Base-by-base conservation (phyloP, 2,888 invertebrate species). In the Dinocampus coccinellae region DNA sequence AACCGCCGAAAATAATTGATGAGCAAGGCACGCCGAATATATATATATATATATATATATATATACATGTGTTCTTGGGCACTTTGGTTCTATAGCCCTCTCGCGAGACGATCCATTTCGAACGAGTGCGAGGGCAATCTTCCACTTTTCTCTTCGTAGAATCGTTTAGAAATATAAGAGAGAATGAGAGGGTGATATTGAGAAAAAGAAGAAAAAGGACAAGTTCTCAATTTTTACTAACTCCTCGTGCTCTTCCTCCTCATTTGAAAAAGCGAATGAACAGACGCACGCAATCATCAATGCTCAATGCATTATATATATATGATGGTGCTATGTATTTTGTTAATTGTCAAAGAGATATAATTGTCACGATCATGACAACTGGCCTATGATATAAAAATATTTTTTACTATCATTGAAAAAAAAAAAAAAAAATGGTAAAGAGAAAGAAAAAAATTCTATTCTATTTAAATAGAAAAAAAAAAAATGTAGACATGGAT, bases 81-180 rank as follows among this genome's bases (percentile, higher is more conserved):
- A 39, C 66, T 70, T 57, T 65, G 13, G 62, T 24, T 64, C 58
- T 47, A 60, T 36, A 64, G 52, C 68, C 47, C 52, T 55, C 53
- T 57, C 63, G 70, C 66, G 69, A 69, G 61, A 75, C 75, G 77
- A 76, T 77, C 75, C 77, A 76, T 77, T 76, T 77, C 72, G 72
- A 77, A 77, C 76, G 74, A 77, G 75, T 73, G 74, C 73, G 75
- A 77, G 68, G 75, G 70, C 74, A 76, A 77, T 77, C 78, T 77
- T 77, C 76, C 76, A 77, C 77, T 76, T 77, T 77, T 77, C 77
- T 74, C 76, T 77, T 77, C 78, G 77, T 75, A 76, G 78, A 76
- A 77, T 75, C 77, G 77, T 75, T 76, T 76, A 75, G 75, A 77
- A 77, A 75, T 72, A 69, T 39, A 34, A 67, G 34, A 61, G 47